Evolutionary conservation across 2,888 invertebrate species (phyloP), one percentile per base, ranked within the genome.

Genomic region (Atherix ibis): DNA sequence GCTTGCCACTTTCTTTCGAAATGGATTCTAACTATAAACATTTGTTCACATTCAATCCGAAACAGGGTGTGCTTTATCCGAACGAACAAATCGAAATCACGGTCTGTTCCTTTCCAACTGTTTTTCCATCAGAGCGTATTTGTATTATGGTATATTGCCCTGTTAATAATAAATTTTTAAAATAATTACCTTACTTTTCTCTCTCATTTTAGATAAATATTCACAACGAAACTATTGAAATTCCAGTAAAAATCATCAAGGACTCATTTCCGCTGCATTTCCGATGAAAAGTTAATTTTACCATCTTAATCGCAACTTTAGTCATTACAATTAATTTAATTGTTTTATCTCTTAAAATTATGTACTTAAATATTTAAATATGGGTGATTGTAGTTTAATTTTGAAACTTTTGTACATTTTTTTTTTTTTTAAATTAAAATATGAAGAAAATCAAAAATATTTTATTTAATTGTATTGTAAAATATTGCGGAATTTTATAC

Each of bases 1-100:
- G 48, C 16, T 48, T 48, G 19, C 48, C 49, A 1, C 54, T 55
- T 39, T 50, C 48, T 34, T 56, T 55, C 35, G 52, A 56, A 31
- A 40, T 59, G 3, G 48, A 40, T 3, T 51, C 52, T 16, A 58
- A 48, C 35, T 42, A 41, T 5, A 43, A 46, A 9, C 42, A 53
- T 19, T 28, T 54, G 14, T 45, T 60, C n/a, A 36, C 44, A 9
- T 51, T 57, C 26, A 44, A 42, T 1, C 57, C 59, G 1, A 8
- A n/a, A 12, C 22, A 29, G 2, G 43, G 43, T 4, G n/a, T 40
- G 5, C 40, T 44, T 12, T 42, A 31, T 31, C 40, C 44, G 10
- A 27, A 25, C 8, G 36, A 35, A 15, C 13, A 13, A 18, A 16
- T 34, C 27, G 22, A 27, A 16, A 35, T 41, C 5, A 22, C 5